Evolutionary conservation across 2,888 invertebrate genomes (phyloP).

Genomic region (Pinctada fucata): DNA sequence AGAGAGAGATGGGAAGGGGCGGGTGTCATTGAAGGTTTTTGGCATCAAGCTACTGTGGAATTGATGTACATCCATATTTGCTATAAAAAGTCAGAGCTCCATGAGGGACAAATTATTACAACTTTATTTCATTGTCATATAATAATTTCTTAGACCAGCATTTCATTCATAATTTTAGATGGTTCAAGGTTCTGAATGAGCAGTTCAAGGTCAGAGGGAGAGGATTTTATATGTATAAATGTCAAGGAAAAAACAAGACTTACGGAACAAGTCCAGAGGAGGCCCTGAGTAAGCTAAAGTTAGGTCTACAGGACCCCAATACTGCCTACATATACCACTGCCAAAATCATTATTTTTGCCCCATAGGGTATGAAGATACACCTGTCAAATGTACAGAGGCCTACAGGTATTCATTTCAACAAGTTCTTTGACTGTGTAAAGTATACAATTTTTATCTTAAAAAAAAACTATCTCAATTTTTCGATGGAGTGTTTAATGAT

Average conservation of each 20-base stretch:
- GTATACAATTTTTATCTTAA: too few relatives aligned
- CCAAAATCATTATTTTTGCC: slow-evolving; percentile 75
- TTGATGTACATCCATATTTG: too few relatives aligned
- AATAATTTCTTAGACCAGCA: too few relatives aligned
- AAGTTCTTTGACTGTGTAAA: too few relatives aligned
- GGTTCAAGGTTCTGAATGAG: slow-evolving; percentile 69
- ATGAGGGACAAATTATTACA: too few relatives aligned
- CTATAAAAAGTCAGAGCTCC: too few relatives aligned
- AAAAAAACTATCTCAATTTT: too few relatives aligned
- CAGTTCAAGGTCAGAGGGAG: slow-evolving; percentile 69
- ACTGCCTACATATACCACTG: slow-evolving; percentile 73
- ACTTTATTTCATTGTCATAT: too few relatives aligned
- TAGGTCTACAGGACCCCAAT: slow-evolving; percentile 65
- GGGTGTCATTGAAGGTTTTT: too few relatives aligned
- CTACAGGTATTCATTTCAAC: slow-evolving; percentile 59
- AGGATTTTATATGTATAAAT: slow-evolving; percentile 71
- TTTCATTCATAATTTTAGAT: slow-evolving; percentile 50
- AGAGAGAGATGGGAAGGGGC: too few relatives aligned
- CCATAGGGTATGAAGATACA: slow-evolving; percentile 73
- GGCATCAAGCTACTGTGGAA: too few relatives aligned
- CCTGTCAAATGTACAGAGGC: slow-evolving; percentile 65
- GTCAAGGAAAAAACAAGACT: slow-evolving; percentile 70
- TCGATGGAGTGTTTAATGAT: too few relatives aligned
- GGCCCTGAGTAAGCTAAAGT: slow-evolving; percentile 64
- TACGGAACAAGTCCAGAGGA: slow-evolving; percentile 60